Evolutionary conservation across 1,140 invertebrate species (phyloP).

Genomic region (Solen grandis): DNA sequence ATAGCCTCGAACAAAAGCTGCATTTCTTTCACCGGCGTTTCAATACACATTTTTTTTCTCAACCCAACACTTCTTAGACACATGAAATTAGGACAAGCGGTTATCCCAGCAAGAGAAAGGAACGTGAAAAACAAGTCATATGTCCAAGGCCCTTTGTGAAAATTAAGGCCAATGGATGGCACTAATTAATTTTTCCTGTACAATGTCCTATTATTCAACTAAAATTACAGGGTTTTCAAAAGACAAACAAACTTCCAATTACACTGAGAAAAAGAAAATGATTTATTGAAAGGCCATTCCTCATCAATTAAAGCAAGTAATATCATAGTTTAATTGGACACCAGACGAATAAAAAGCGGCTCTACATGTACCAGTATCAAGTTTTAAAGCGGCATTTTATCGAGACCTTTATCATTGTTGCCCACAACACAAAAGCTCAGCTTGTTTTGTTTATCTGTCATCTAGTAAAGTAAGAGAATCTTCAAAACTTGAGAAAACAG

Average conservation of each 20-base stretch:
- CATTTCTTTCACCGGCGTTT: conserved; percentile 35
- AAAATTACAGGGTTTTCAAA: conserved; percentile 18
- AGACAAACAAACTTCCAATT: conserved; percentile 14
- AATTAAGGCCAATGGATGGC: conserved; percentile 11
- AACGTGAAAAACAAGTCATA: neutral
- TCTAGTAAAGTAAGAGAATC: too few relatives aligned
- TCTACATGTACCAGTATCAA: too few relatives aligned
- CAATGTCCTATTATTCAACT: conserved; percentile 9
- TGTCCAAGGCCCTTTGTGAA: neutral
- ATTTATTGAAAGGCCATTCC: neutral
- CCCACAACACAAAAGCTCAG: too few relatives aligned
- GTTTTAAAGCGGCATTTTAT: too few relatives aligned
- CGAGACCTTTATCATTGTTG: too few relatives aligned
- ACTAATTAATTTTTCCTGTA: conserved; percentile 42
- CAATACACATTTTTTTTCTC: conserved; percentile 41
- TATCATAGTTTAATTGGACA: neutral
- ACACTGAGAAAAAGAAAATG: neutral
- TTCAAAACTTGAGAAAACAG: too few relatives aligned
- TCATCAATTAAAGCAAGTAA: neutral
- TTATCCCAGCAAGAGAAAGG: too few relatives aligned
- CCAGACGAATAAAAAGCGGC: too few relatives aligned
- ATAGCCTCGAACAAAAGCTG: conserved; percentile 26
- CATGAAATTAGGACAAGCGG: too few relatives aligned
- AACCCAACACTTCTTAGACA: too few relatives aligned
- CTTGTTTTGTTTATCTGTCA: too few relatives aligned